A percentile compares a stretch with the other conserved stretches of the same genome.
phyloP scores from a whole-genome alignment of 2,888 invertebrate genomes.

The Troides oblongomaculatus region DNA sequence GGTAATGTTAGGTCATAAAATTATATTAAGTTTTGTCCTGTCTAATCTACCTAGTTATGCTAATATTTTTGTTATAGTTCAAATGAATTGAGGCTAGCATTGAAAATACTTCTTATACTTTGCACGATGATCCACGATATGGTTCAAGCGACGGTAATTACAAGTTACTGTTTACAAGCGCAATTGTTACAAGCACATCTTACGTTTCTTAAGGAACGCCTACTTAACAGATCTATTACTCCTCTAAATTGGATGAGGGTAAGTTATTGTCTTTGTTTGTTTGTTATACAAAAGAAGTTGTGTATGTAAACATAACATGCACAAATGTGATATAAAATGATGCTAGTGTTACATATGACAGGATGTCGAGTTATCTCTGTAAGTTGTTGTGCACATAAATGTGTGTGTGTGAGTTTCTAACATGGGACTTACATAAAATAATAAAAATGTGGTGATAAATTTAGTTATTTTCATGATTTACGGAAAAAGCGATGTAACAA shows the following conservation, averaged over 20 bases:
- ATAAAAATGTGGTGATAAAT: background rate
- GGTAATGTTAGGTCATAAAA: conserved; percentile 56
- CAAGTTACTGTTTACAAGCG: conserved; percentile 90
- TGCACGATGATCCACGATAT: conserved; percentile 89
- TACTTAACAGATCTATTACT: conserved; percentile 85
- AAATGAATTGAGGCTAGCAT: conserved; percentile 60
- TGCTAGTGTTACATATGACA: conserved; percentile 15
- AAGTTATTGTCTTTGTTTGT: conserved; percentile 34
- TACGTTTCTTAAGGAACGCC: conserved; percentile 84
- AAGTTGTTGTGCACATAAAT: background rate
- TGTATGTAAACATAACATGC: background rate
- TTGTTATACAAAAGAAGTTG: background rate
- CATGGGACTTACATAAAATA: background rate
- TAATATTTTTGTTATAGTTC: conserved; percentile 65
- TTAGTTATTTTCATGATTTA: too few species aligned
- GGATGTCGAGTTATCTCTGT: conserved; percentile 16
- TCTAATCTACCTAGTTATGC: conserved; percentile 4
- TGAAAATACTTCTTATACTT: conserved; percentile 82
- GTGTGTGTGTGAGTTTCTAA: background rate
- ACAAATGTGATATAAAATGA: background rate
- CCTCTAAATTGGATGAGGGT: conserved; percentile 90
- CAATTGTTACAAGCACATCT: conserved; percentile 88
- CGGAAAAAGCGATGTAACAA: too few species aligned
- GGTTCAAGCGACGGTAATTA: conserved; percentile 89
- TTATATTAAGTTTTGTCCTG: background rate